Base-by-base conservation (phyloP, 2,113 vertebrate genomes). In the Poecilia latipinna region DNA sequence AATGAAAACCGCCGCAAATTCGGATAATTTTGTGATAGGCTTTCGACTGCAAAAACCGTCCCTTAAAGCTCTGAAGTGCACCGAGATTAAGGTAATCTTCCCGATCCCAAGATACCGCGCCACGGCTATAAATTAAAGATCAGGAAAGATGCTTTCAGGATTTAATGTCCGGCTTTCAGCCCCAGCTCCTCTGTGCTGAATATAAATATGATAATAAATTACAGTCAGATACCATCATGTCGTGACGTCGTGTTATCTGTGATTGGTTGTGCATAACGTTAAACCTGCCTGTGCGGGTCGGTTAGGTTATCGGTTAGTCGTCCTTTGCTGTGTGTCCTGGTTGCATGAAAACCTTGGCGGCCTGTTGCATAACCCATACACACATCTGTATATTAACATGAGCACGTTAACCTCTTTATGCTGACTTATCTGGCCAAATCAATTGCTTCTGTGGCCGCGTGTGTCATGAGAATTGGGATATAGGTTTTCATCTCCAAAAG, bases 291-390 rank as follows among this genome's bases (percentile, higher is more conserved):
- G 0, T 31, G n/a, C 31, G 39, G 62, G 62, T 84, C n/a, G 0
- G 86, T 84, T 77, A 80, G 61, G 61, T 78, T 85, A 70, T 82
- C 68, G 73, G 62, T 77, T 22, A 65, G 65, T 19, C 26, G 26
- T 69, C 54, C 28, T 77, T 44, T 66, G 68, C 62, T 67, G 66
- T 33, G 29, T 67, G 61, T 70, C 72, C 72, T 74, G 74, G 44
- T 65, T 67, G 44, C 75, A 48, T 74, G 67, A 73, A 78, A 80
- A 75, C 22, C n/a, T 26, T 8, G 11, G 24, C 24, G 1, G 39
- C 39, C 39, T 42, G 13, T 42, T 42, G 48, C 15, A 54, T 8
- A 19, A 19, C 48, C 7, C 17, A 8, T 1, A 8, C 17, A n/a
- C 4, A 12, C n/a, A 26, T 61, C 13, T 48, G 2, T 1, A 48